Base-by-base conservation (phyloP, 2,113 vertebrate species). In the Conger conger region DNA sequence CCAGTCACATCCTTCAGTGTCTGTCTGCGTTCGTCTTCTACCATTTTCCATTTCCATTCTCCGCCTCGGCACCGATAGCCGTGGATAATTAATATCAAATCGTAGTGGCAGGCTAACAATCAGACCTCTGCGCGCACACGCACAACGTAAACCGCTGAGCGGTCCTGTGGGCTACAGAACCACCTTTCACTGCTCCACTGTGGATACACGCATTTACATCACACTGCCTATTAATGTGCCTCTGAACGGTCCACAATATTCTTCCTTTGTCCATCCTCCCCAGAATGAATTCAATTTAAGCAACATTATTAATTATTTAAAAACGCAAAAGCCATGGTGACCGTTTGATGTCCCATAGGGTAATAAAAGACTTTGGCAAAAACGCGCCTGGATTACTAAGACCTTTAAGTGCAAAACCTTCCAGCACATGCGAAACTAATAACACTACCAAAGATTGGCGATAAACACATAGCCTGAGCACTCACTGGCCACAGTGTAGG, bases 1-100 rank as follows among this genome's bases (percentile, higher is more conserved):
- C 95, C 83, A 88, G 93, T 94, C 94, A 94, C 94, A 93, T 93
- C 91, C 78, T 85, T 42, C 91, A 68, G 86, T 81, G 86, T 88
- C 87, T 87, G 88, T 91, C 87, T 88, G 90, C 85, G 88, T 86
- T 87, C 84, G 86, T 36, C 18, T 73, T 57, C 76, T 23, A 79
- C 42, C 84, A 80, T 63, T 86, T 89, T 89, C 89, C 92, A 88
- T 86, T 89, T 89, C 89, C 92, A 88, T 89, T 92, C 91, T 82
- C 88, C 86, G 91, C 89, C 88, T 90, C 88, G 88, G 81, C 54
- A 42, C 86, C 86, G 85, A 91, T 86, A 87, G 35, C 82, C 63
- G 33, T 60, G 27, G 45, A 82, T 84, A 84, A 86, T 89, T 92
- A 89, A 83, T 77, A 86, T 85, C 81, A 86, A 76, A 83, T 86